Percentiles rank a stretch among this genome's conserved stretches.
Conservation (phyloP, 2,113 vertebrate genomes). For the Sakesphorus luctuosus region DNA sequence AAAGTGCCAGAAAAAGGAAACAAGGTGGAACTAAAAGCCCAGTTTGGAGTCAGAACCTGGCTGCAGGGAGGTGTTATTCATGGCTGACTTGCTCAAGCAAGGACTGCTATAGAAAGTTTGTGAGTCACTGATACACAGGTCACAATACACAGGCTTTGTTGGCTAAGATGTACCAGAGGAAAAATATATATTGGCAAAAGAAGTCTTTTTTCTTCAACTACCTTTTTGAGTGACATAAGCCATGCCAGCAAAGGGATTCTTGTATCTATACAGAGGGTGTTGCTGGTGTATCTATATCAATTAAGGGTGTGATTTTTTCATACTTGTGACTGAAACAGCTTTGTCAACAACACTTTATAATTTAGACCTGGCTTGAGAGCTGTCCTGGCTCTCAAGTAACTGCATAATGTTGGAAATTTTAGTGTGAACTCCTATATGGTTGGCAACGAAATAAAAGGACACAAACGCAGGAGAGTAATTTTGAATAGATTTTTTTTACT, state of each 20-base stretch:
- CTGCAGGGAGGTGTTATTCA: not conserved
- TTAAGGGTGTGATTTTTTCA: constrained; percentile 67
- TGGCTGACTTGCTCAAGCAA: not conserved
- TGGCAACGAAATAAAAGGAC: constrained; percentile 18
- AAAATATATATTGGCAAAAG: not conserved
- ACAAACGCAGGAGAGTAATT: not conserved
- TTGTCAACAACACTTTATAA: constrained; percentile 62
- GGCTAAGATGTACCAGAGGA: not conserved
- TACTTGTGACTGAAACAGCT: constrained; percentile 45
- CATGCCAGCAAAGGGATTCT: constrained; percentile 36
- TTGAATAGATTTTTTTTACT: constrained; percentile 16
- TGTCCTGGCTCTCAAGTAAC: constrained; percentile 37
- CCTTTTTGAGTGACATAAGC: constrained; percentile 43
- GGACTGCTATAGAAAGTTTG: not conserved
- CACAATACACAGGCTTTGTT: not conserved
- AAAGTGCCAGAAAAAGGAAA: not conserved
- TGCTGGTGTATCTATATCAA: constrained; percentile 43
- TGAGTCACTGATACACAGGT: not conserved
- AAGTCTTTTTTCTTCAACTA: not conserved
- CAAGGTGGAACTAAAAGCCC: not conserved
- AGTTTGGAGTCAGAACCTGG: not conserved
- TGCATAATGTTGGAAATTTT: constrained; percentile 26
- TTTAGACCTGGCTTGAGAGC: constrained; percentile 64
- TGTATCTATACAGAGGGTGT: constrained; percentile 54
- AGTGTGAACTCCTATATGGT: constrained; percentile 22